Percentiles rank a stretch among this genome's conserved stretches.
phyloP scores from a whole-genome alignment of 2,797 vertebrate genomes.

The Hemibagrus guttatus region DNA sequence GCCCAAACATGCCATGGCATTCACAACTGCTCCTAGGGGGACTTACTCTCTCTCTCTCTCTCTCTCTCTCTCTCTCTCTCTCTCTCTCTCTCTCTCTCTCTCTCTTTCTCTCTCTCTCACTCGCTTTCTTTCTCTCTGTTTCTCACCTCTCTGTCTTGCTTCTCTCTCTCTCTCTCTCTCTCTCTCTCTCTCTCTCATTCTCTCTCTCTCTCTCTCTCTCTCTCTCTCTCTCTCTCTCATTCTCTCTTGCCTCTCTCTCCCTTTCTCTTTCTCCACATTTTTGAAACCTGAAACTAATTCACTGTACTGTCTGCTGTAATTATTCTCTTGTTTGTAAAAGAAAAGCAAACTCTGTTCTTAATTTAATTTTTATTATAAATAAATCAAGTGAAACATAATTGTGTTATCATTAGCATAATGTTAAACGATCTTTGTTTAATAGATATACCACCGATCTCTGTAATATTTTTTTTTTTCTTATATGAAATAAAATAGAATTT shows the following conservation, averaged over 20 bases:
- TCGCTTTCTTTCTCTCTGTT: constrained; percentile 15
- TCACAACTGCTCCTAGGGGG: constrained; percentile 40
- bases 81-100: neutral
- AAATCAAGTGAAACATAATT: neutral
- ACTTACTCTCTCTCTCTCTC: constrained; percentile 18
- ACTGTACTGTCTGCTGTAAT: neutral
- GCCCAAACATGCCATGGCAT: constrained; percentile 48
- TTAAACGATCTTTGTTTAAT: constrained; percentile 11
- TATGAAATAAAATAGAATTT: neutral
- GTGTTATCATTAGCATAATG: constrained; percentile 4
- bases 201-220: constrained; percentile 11
- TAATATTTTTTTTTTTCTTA: neutral
- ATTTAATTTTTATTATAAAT: constrained; percentile 2
- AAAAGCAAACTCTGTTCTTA: neutral
- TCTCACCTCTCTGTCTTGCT: neutral
- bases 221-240: neutral
- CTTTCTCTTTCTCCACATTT: neutral
- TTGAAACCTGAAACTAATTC: neutral
- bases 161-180: neutral
- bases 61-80: constrained; percentile 19
- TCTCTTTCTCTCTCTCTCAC: neutral
- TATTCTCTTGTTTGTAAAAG: neutral
- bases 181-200: constrained; percentile 15
- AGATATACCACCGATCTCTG: neutral
- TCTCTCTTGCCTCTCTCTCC: neutral